Evolutionary conservation across 1,140 invertebrate genomes (phyloP), one percentile per base, ranked within the genome.

Genomic region (Capitella teleta): DNA sequence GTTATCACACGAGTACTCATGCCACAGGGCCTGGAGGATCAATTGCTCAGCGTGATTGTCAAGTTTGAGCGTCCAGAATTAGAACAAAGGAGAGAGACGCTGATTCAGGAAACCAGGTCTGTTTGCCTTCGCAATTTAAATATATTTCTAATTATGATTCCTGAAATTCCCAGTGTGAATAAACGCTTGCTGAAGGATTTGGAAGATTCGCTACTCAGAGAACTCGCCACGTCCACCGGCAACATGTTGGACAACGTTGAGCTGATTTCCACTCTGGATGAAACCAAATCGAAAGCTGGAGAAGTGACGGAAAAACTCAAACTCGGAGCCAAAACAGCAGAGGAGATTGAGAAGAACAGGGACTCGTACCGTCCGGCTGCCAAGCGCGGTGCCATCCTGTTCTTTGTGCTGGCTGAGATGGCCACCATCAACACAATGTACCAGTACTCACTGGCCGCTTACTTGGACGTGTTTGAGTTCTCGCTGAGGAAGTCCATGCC

Each of bases 221-320:
- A 90, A 65, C 72, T 93, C 51, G 81, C 86, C 1, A 83, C 81
- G 0, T 86, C 85, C 0, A 80, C 82, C 5, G 87, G 87, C 18
- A 91, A 89, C 67, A 92, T 92, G 85, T 68, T 92, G 56, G 87
- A 93, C 61, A 92, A 94, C 59, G 77, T 82, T 0, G 86, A 91
- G 53, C 72, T 92, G 0, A 79, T 94, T 3, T 74, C 80, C 50
- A 90, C 86, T 0, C 68, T 93, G n/a, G 87, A 92, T 57, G 86
- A 87, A 49, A 87, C 86, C 1, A 92, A 91, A 69, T 47, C 53
- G 5, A 54, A 54, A 44, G 45, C 47, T 24, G 37, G 46, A 8
- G 54, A 81, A 78, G 84, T 87, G 1, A 78, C 77, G 59, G 77
- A 79, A 52, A 89, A 91, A 67, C 53, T 73, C 2, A 74, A 76